A percentile compares a stretch with the other conserved stretches of the same genome.
These are phyloP conservation scores for Calliopsis andreniformis DNA, from an alignment of 1,140 invertebrate genomes.

Conservation along the genomic window DNA sequence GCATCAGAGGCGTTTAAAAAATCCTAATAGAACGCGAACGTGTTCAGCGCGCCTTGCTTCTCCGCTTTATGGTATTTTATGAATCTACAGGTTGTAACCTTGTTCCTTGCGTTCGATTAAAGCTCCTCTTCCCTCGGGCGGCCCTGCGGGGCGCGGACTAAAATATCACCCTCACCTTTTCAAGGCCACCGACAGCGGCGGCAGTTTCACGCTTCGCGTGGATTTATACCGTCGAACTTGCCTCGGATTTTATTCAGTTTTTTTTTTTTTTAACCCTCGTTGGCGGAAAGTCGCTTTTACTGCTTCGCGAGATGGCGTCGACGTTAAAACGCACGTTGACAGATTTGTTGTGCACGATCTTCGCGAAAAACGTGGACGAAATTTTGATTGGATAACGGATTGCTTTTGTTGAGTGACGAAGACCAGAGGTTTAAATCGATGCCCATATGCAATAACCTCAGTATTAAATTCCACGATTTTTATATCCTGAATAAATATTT, in stretches of 20 bases:
- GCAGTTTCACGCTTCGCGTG: slow-evolving; percentile 29
- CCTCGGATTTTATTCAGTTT: slow-evolving; percentile 1
- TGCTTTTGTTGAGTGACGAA: neutral
- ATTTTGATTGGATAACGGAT: neutral
- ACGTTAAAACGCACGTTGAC: neutral
- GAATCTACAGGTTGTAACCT: slow-evolving; percentile 59
- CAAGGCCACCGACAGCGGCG: neutral
- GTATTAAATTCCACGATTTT: no score
- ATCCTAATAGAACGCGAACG: slow-evolving; percentile 34
- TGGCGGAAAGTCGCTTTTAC: neutral
- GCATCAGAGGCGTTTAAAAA: slow-evolving; percentile 47
- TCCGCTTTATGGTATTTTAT: slow-evolving; percentile 48
- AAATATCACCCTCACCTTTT: slow-evolving; percentile 50
- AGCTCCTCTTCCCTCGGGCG: slow-evolving; percentile 3
- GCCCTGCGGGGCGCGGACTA: slow-evolving; percentile 9
- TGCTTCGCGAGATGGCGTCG: neutral
- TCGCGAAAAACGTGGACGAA: neutral
- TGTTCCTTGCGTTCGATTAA: slow-evolving; percentile 58
- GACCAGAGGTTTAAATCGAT: no score
- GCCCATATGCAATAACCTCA: no score
- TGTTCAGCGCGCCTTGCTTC: neutral
- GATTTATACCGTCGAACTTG: slow-evolving; percentile 17
- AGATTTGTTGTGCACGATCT: slow-evolving; percentile 20
- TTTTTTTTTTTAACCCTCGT: neutral
- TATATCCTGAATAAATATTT: no score